phyloP scores from a whole-genome alignment of 1,140 invertebrate genomes.

The Drosophila burlai region DNA sequence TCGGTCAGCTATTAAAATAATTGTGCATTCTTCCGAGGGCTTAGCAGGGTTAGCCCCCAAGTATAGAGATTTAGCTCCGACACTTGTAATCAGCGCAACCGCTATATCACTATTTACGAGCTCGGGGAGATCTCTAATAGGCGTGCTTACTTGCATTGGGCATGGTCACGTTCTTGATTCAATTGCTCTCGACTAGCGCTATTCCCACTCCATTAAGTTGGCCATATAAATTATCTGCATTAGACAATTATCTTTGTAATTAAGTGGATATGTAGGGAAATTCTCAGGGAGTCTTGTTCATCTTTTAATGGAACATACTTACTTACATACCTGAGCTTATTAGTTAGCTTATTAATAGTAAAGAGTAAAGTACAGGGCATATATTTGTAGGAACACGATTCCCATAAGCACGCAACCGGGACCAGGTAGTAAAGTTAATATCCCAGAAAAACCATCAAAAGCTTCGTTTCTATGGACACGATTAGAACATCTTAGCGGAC shows the following conservation, averaged over 20 bases:
- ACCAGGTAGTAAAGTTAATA: neutral
- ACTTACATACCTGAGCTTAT: neutral
- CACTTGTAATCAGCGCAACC: slow-evolving; percentile 31
- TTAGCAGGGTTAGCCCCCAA: slow-evolving; percentile 23
- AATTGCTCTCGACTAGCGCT: neutral
- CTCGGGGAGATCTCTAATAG: neutral
- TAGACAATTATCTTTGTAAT: slow-evolving; percentile 36
- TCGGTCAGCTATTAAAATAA: slow-evolving; percentile 85
- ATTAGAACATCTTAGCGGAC: neutral
- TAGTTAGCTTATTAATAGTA: neutral
- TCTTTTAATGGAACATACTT: neutral
- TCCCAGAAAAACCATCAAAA: neutral
- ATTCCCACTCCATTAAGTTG: slow-evolving; percentile 28
- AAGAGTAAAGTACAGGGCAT: slow-evolving; percentile 1
- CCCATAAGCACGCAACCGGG: neutral
- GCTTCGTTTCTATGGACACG: neutral
- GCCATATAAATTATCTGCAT: slow-evolving; percentile 23
- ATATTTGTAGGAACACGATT: neutral
- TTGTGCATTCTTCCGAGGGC: slow-evolving; percentile 54
- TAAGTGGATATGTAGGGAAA: slow-evolving; percentile 15
- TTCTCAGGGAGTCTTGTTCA: slow-evolving; percentile 4
- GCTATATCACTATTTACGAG: slow-evolving; percentile 30
- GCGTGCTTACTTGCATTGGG: slow-evolving; percentile 1
- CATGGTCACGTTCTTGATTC: slow-evolving; percentile 36
- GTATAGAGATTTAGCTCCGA: slow-evolving; percentile 38